A percentile compares a stretch with the other conserved stretches of the same genome.
Evolutionary conservation across 2,797 vertebrate species (phyloP).

Genomic region (Rhadinocentrus ornatus): DNA sequence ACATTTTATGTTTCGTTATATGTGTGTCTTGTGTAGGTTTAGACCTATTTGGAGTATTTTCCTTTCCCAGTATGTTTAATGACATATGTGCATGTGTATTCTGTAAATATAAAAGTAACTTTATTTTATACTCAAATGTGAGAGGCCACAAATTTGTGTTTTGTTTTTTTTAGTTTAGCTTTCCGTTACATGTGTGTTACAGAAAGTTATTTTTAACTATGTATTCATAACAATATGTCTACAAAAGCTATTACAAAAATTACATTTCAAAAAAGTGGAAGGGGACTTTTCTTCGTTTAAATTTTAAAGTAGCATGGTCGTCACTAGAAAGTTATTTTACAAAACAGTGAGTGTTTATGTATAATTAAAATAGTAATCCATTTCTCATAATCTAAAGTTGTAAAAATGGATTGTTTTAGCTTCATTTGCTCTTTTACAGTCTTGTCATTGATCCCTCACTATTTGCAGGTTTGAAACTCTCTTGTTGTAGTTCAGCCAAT

Average conservation of each 20-base stretch:
- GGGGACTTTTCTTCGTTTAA: too few relatives aligned
- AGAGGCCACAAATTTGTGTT: too few relatives aligned
- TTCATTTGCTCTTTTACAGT: conserved; percentile 4
- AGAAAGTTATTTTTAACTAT: neutral
- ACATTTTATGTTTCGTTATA: neutral
- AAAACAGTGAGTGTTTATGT: neutral
- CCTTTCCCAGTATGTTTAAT: too few relatives aligned
- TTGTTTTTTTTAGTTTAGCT: too few relatives aligned
- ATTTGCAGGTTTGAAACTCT: conserved; percentile 35
- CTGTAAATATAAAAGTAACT: too few relatives aligned
- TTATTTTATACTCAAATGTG: too few relatives aligned
- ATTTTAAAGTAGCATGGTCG: neutral
- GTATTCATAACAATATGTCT: neutral
- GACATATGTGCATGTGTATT: too few relatives aligned
- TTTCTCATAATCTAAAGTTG: neutral
- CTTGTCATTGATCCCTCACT: conserved; percentile 13
- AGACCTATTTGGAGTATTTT: too few relatives aligned
- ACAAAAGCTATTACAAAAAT: too few relatives aligned
- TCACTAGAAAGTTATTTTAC: neutral
- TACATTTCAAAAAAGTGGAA: too few relatives aligned
- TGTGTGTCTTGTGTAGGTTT: too few relatives aligned
- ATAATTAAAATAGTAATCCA: neutral
- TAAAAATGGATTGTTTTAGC: neutral
- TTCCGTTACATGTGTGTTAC: neutral
- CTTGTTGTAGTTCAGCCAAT: conserved; percentile 37